Percentiles rank a stretch among this genome's conserved stretches.
Evolutionary conservation across 2,113 vertebrate species (phyloP).

Genomic region (Prochilodus magdalenae): DNA sequence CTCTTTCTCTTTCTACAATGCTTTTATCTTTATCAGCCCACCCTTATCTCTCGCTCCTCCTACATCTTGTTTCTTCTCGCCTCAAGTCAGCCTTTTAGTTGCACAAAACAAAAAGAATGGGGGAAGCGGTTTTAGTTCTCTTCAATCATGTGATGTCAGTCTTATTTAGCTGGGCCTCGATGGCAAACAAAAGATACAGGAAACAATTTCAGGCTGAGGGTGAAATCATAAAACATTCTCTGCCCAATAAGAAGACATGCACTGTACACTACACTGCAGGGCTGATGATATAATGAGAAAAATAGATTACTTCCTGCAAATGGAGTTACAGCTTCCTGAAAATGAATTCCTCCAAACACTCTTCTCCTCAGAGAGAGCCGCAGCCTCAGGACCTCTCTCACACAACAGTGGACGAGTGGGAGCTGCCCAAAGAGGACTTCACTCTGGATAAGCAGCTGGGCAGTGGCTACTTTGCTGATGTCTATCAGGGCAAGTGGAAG

Average conservation of each 20-base stretch:
- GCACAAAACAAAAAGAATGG: neutral
- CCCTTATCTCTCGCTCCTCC: neutral
- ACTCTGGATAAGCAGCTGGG: constrained; percentile 76
- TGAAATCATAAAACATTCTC: neutral
- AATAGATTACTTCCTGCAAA: neutral
- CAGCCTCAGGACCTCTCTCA: constrained; percentile 59
- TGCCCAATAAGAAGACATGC: neutral
- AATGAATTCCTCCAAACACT: neutral
- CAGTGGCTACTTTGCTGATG: constrained; percentile 79
- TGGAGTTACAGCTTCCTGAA: neutral
- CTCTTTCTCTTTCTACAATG: no score
- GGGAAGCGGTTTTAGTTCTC: constrained; percentile 15
- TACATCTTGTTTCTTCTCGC: neutral
- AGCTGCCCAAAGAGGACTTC: constrained; percentile 81
- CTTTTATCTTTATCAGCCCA: no score
- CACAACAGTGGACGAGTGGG: constrained; percentile 77
- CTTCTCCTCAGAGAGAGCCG: constrained; percentile 66
- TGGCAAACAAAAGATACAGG: neutral
- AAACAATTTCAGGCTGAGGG: neutral
- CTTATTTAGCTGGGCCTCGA: neutral
- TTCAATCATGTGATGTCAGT: neutral
- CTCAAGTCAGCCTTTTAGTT: neutral
- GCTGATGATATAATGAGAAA: no score
- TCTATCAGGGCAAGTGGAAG: constrained; percentile 82
- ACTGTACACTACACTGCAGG: neutral